A percentile compares a stretch with the other conserved stretches of the same genome.
Conservation (phyloP, 2,888 invertebrate genomes). For the Leucoma salicis region DNA sequence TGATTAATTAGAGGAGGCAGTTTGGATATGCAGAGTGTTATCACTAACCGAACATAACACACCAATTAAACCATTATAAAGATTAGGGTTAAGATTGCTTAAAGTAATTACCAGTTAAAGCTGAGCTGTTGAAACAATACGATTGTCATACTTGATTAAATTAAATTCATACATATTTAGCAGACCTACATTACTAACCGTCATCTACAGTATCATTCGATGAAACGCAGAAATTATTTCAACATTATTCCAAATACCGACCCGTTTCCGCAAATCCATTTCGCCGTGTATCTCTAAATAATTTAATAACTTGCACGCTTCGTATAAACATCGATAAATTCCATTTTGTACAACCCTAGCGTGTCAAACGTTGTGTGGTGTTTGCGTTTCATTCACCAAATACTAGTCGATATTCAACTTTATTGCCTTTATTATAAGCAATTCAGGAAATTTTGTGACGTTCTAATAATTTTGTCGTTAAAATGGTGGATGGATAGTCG, state of each 20-base stretch:
- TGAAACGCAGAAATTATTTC: constrained; percentile 1
- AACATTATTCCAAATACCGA: constrained; percentile 11
- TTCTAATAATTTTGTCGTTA: not conserved
- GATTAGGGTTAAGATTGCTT: no score
- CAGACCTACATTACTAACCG: not conserved
- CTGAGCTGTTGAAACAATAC: no score
- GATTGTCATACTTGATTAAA: not conserved
- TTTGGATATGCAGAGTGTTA: no score
- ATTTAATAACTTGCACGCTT: constrained; percentile 13
- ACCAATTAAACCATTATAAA: no score
- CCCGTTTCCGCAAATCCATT: not conserved
- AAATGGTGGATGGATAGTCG: constrained; percentile 67
- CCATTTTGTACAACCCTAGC: constrained; percentile 21
- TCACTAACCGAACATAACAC: no score
- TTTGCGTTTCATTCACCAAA: not conserved
- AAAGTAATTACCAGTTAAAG: no score
- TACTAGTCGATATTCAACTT: constrained; percentile 8
- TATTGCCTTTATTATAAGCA: not conserved
- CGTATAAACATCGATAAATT: constrained; percentile 28
- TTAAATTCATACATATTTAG: not conserved
- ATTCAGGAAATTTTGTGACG: not conserved
- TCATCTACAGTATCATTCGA: not conserved
- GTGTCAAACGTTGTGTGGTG: constrained; percentile 7
- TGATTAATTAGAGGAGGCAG: no score
- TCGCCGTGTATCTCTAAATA: constrained; percentile 8